A percentile compares a stretch with the other conserved stretches of the same genome.
Evolutionary conservation across 2,888 invertebrate genomes (phyloP).

Genomic region (Tigriopus californicus): DNA sequence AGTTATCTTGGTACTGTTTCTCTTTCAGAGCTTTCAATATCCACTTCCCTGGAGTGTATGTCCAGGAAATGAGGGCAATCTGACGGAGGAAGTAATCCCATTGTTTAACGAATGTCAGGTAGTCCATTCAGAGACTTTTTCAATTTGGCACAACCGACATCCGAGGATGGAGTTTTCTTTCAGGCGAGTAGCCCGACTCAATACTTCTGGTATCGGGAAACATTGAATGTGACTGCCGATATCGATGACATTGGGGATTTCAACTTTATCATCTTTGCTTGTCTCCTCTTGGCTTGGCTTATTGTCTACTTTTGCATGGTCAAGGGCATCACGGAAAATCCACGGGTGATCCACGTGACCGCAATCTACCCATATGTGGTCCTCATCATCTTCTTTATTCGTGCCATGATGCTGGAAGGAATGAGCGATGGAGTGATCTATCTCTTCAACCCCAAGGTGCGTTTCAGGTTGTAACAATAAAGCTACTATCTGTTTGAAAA

Average conservation of each 20-base stretch:
- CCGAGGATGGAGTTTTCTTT: too few species aligned
- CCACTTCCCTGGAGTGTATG: constrained; percentile 81
- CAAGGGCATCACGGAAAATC: constrained; percentile 59
- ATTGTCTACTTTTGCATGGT: constrained; percentile 92
- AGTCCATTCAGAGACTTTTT: too few species aligned
- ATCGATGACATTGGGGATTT: constrained; percentile 67
- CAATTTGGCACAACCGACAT: too few species aligned
- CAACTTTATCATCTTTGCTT: constrained; percentile 76
- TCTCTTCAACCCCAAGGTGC: constrained; percentile 66
- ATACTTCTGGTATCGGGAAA: constrained; percentile 86
- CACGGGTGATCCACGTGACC: constrained; percentile 38
- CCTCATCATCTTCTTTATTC: constrained; percentile 81
- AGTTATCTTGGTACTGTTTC: neutral
- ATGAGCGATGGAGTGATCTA: constrained; percentile 68
- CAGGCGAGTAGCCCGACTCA: constrained; percentile 75
- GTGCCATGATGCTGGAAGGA: constrained; percentile 74
- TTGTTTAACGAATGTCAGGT: too few species aligned
- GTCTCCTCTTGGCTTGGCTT: constrained; percentile 74
- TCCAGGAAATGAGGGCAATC: constrained; percentile 45
- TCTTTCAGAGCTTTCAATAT: constrained; percentile 56
- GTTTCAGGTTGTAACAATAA: constrained; percentile 16
- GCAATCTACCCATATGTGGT: constrained; percentile 93
- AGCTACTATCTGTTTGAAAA: too few species aligned
- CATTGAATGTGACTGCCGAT: constrained; percentile 69
- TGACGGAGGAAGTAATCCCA: constrained; percentile 17